Base-by-base conservation (phyloP, 2,113 vertebrate species). In the Cottus gobio region DNA sequence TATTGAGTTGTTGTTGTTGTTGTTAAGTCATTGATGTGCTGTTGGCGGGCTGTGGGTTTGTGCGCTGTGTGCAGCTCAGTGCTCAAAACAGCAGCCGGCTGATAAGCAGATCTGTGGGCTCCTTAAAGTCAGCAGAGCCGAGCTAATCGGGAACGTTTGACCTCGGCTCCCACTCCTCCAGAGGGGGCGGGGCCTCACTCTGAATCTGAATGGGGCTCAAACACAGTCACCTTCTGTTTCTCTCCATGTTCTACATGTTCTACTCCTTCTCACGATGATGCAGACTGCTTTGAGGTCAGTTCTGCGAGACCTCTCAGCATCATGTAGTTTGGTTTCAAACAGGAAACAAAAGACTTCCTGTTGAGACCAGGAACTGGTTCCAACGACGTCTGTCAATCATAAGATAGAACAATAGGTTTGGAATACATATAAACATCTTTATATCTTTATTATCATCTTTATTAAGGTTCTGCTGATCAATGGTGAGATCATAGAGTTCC, bases 1-100 rank as follows among this genome's bases (percentile, higher is more conserved):
- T 30, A 0, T 2, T 30, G 7, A 37, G 73, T 15, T 74, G 69
- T 65, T 37, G 77, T 5, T 31, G 10, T 44, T 44, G 42, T 4
- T 36, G 68, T 9, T 42, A n/a, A n/a, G n/a, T n/a, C n/a, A 81
- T 72, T 75, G 71, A 62, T 31, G 82, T 18, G 69, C n/a, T n/a
- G n/a, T n/a, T n/a, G n/a, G n/a, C n/a, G n/a, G n/a, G n/a, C n/a
- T n/a, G 89, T 77, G 81, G 80, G 86, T 52, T 84, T 77, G 70
- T 39, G 44, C 18, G 57, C 28, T 69, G 75, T 86, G 69, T 69
- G 12, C 24, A 18, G 68, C 75, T 70, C n/a, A 0, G 22, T 73
- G 80, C 72, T 89, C 85, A 89, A 87, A 83, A 4, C 89, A 73
- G 81, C 85, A 82, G 65, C 68, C 0, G 50, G n/a, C 69, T 50